These are phyloP conservation scores for Sitta carolinensis DNA, from an alignment of 2,797 vertebrate species.

Conservation along the genomic window DNA sequence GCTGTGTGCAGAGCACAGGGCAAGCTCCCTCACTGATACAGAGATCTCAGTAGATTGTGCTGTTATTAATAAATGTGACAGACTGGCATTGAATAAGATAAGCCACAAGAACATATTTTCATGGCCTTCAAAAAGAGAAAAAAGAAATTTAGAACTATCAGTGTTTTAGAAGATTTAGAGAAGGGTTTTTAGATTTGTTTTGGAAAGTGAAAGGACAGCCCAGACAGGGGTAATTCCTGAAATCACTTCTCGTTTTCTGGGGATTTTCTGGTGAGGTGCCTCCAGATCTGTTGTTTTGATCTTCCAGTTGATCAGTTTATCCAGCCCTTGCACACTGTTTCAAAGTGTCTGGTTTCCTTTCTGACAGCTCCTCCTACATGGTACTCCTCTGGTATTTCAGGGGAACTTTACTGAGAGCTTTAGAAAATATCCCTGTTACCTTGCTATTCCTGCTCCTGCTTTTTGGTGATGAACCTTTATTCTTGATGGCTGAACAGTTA, in stretches of 20 bases:
- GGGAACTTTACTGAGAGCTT: neutral
- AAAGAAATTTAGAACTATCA: neutral
- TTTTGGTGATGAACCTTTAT: neutral
- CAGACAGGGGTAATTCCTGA: neutral
- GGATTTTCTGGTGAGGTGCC: neutral
- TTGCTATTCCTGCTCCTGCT: neutral
- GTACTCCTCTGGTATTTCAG: neutral
- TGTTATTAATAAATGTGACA: neutral
- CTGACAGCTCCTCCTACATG: rapidly evolving
- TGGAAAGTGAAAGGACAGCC: neutral
- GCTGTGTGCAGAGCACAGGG: neutral
- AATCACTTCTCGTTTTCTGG: neutral
- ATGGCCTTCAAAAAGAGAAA: neutral
- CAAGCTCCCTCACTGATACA: neutral
- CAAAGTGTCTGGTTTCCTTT: neutral
- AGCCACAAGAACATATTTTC: neutral
- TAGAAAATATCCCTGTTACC: neutral
- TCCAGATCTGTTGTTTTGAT: neutral
- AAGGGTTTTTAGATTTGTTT: neutral
- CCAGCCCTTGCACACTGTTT: neutral
- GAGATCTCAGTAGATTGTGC: neutral
- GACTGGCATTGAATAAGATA: neutral
- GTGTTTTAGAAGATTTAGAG: neutral
- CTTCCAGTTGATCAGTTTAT: neutral
- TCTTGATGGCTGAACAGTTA: neutral